Percentiles rank a stretch among this genome's conserved stretches.
Conservation (phyloP, 2,113 vertebrate genomes). For the Hippoglossus stenolepis region DNA sequence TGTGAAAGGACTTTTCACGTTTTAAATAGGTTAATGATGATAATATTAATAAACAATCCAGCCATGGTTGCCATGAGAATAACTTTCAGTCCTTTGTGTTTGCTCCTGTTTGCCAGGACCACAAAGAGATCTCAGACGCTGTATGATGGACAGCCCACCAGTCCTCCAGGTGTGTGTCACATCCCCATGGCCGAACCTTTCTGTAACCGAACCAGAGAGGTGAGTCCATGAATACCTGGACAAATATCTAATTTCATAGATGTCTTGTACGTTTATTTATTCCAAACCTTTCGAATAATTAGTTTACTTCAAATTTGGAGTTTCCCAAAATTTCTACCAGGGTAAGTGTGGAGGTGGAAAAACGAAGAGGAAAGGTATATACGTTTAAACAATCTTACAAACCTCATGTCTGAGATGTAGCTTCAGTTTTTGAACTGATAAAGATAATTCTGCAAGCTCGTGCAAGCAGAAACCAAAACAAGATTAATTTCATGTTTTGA, state of each 20-base stretch:
- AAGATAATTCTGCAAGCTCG: no score
- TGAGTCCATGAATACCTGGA: slow-evolving; percentile 64
- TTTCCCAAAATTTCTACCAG: background rate
- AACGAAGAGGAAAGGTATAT: no score
- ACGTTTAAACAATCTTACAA: no score
- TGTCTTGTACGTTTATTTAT: background rate
- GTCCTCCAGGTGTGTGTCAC: slow-evolving; percentile 90
- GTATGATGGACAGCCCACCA: slow-evolving; percentile 86
- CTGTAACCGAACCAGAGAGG: slow-evolving; percentile 94
- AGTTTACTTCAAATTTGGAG: no score
- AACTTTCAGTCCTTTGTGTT: background rate
- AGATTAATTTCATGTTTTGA: no score
- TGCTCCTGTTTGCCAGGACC: slow-evolving; percentile 84
- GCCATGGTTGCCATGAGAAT: background rate
- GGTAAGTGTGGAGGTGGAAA: background rate
- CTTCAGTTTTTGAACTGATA: no score
- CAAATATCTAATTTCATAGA: background rate
- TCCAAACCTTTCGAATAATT: background rate
- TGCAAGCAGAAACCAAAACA: no score
- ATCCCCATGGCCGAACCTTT: slow-evolving; percentile 96
- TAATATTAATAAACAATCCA: background rate
- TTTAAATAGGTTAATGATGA: background rate
- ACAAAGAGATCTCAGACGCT: slow-evolving; percentile 91
- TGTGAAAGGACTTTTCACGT: background rate
- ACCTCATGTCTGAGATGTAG: no score